Evolutionary conservation across 2,797 vertebrate species (phyloP).

Genomic region (Eremophila alpestris): DNA sequence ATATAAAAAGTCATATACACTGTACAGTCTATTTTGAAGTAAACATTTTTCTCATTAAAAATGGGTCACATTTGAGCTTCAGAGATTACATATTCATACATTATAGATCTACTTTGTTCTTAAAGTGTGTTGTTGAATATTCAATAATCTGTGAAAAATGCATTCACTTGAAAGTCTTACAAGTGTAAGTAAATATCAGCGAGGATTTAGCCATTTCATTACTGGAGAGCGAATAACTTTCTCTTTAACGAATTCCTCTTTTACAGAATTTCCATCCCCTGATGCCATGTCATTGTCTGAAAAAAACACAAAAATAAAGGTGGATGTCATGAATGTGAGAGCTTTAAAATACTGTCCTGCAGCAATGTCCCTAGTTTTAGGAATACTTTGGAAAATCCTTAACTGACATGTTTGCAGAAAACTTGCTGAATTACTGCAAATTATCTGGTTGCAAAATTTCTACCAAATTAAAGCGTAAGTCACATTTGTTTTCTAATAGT

Average conservation of each 20-base stretch:
- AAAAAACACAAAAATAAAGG: slow-evolving; percentile 44
- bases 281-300: slow-evolving; percentile 88
- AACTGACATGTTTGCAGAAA: not conserved
- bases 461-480: not conserved
- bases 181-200: slow-evolving; percentile 79
- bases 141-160: slow-evolving; percentile 40
- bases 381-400: not conserved
- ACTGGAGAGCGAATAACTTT: slow-evolving; percentile 70
- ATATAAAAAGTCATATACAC: slow-evolving; percentile 61
- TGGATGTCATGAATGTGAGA: not conserved
- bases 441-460: not conserved
- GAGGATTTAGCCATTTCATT: slow-evolving; percentile 87
- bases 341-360: not conserved
- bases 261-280: slow-evolving; percentile 83
- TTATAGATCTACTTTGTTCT: slow-evolving; percentile 48
- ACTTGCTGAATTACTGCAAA: not conserved
- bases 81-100: slow-evolving; percentile 52
- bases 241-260: slow-evolving; percentile 77
- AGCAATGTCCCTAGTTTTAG: not conserved
- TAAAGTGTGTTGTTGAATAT: slow-evolving; percentile 62
- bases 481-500: not conserved
- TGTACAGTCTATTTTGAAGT: slow-evolving; percentile 66
- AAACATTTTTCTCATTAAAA: slow-evolving; percentile 58
- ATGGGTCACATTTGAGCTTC: slow-evolving; percentile 51
- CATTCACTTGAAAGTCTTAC: slow-evolving; percentile 29